These are phyloP conservation scores for Megalopta genalis DNA, from an alignment of 1,140 invertebrate genomes.

Conservation along the genomic window DNA sequence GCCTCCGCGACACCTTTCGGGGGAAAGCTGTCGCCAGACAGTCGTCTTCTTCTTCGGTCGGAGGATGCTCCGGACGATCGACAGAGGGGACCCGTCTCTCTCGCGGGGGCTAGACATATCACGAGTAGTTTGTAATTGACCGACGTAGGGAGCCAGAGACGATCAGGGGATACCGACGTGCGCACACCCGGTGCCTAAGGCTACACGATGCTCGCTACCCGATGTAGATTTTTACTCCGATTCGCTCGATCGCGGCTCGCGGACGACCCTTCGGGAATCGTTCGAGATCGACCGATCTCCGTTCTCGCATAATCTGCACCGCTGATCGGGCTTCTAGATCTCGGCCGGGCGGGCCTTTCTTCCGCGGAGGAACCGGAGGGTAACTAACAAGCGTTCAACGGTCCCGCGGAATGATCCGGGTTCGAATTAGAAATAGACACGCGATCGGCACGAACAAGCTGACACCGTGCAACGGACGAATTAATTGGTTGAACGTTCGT, in stretches of 20 bases:
- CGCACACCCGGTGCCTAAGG: slow-evolving; percentile 28
- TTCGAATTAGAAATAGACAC: slow-evolving; percentile 39
- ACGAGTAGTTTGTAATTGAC: neutral
- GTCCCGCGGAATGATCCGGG: neutral
- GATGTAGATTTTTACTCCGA: neutral
- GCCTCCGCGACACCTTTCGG: too few relatives aligned
- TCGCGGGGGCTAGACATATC: neutral
- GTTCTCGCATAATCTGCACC: neutral
- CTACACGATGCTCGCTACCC: neutral
- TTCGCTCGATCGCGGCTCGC: neutral
- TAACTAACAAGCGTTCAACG: slow-evolving; percentile 37
- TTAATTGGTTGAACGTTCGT: slow-evolving; percentile 26
- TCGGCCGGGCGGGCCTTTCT: slow-evolving; percentile 1
- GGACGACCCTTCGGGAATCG: neutral
- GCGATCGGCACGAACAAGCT: slow-evolving; percentile 28
- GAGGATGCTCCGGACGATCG: neutral
- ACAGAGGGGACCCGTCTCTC: neutral
- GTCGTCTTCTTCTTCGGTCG: too few relatives aligned
- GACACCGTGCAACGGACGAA: slow-evolving; percentile 26
- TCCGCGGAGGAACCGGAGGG: slow-evolving; percentile 20
- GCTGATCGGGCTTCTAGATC: neutral
- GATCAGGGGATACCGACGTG: neutral
- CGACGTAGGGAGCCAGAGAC: neutral
- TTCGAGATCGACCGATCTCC: neutral
- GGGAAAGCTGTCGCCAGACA: too few relatives aligned